Conservation (phyloP, 2,113 vertebrate species). For the Trematocara unimaculatum region DNA sequence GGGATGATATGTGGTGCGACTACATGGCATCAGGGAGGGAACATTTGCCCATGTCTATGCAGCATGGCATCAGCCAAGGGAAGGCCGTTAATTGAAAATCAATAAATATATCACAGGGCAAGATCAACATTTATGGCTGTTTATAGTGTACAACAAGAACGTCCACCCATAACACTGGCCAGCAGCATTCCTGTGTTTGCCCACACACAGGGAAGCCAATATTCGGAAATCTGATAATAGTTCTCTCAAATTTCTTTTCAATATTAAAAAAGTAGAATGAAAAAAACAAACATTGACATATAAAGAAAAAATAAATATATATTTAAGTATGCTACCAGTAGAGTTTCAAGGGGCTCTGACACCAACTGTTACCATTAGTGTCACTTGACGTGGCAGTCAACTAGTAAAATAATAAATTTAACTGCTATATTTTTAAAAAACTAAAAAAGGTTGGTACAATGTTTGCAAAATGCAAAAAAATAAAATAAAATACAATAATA, state of each 20-base stretch:
- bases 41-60: slow-evolving; percentile 19
- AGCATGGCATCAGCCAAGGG: slow-evolving; percentile 8
- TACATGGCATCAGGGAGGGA: background rate
- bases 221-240: background rate
- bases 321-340: background rate
- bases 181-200: slow-evolving; percentile 51
- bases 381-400: background rate
- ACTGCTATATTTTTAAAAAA: background rate
- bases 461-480: background rate
- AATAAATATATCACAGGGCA: slow-evolving; percentile 42
- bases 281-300: background rate
- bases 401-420: background rate
- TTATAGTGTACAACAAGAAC: slow-evolving; percentile 57
- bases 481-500: background rate
- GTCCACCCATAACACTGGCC: slow-evolving; percentile 42
- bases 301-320: background rate
- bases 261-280: background rate
- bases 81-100: slow-evolving; percentile 49
- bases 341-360: background rate
- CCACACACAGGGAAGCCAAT: slow-evolving; percentile 55
- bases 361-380: background rate
- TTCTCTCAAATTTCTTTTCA: background rate
- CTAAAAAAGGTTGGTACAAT: background rate
- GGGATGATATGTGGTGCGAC: slow-evolving; percentile 1
- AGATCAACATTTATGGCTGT: slow-evolving; percentile 60